Base-by-base conservation (phyloP, 2,797 vertebrate genomes). In the Bradypodion ventrale region DNA sequence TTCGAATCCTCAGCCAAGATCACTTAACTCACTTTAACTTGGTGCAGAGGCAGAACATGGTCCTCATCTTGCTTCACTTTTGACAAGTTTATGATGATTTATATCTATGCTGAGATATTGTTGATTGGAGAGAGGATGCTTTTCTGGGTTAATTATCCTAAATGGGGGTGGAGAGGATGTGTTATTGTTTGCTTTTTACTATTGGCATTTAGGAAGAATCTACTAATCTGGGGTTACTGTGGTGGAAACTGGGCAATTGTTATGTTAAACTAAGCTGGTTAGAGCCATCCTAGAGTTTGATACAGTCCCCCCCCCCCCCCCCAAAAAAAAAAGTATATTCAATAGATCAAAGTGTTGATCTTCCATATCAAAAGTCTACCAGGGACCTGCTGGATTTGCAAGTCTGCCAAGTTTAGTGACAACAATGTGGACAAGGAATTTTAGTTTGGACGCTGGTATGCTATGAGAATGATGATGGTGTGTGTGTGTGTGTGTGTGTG, bases 291-390 rank as follows among this genome's bases (percentile, higher is more conserved):
- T 49, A 32, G 37, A 27, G 52, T 60, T 32, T 3, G n/a, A 75
- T 13, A 32, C 5, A 32, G n/a, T n/a, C n/a, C n/a, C n/a, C n/a
- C n/a, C 77, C 29, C 44, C 73, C 52, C n/a, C n/a, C n/a, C n/a
- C n/a, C n/a, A n/a, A n/a, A n/a, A n/a, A n/a, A 69, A 69, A 63
- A 63, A 76, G 69, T 70, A 12, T 37, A 4, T 81, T 85, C 12
- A 0, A 3, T 82, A 82, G 74, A 79, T 82, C 84, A 82, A 44
- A 44, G 79, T 70, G 73, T 29, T 52, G 65, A 49, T 85, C 68
- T 56, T 74, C 63, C 56, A 63, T 77, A 42, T 77, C 60, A 85
- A 72, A 72, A 81, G 84, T 82, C 84, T 60, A 32, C 62, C 10
- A 72, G 65, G 74, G 84, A 70, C 46, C 32, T 0, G 3, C 27